phyloP scores from a whole-genome alignment of 2,888 invertebrate species.

The Creontiades dilutus region DNA sequence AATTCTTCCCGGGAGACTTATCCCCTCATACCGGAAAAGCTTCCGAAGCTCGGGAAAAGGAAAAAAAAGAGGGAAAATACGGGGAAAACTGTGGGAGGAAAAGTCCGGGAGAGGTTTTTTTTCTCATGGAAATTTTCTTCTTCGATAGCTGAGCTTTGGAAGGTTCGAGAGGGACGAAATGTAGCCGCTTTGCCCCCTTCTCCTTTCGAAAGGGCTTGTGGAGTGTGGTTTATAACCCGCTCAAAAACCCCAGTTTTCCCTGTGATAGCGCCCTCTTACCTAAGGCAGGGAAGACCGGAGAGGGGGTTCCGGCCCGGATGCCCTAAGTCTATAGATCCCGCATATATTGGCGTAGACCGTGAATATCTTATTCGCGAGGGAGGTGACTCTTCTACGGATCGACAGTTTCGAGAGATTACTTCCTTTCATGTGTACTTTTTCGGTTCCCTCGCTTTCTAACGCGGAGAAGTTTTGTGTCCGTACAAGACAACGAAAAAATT shows the following conservation, averaged over 20 bases:
- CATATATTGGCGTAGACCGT: constrained; percentile 55
- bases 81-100: neutral
- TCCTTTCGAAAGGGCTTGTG: neutral
- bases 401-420: neutral
- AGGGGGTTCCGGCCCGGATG: constrained; percentile 47
- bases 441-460: too few relatives aligned
- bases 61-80: constrained; percentile 34
- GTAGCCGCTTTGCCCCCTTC: constrained; percentile 34
- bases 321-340: constrained; percentile 60
- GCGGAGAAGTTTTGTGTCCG: too few relatives aligned
- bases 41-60: neutral
- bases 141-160: constrained; percentile 28
- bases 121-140: constrained; percentile 67
- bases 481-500: too few relatives aligned
- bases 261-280: constrained; percentile 31
- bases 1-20: constrained; percentile 50
- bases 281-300: neutral
- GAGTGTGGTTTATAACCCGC: constrained; percentile 67
- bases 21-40: constrained; percentile 53
- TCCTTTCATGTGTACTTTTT: neutral
- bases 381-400: neutral
- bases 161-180: constrained; percentile 58
- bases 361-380: constrained; percentile 51
- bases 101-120: constrained; percentile 17
- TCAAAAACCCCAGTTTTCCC: constrained; percentile 18